Evolutionary conservation across 2,888 invertebrate genomes (phyloP).

Genomic region (Amblyteles armatorius): DNA sequence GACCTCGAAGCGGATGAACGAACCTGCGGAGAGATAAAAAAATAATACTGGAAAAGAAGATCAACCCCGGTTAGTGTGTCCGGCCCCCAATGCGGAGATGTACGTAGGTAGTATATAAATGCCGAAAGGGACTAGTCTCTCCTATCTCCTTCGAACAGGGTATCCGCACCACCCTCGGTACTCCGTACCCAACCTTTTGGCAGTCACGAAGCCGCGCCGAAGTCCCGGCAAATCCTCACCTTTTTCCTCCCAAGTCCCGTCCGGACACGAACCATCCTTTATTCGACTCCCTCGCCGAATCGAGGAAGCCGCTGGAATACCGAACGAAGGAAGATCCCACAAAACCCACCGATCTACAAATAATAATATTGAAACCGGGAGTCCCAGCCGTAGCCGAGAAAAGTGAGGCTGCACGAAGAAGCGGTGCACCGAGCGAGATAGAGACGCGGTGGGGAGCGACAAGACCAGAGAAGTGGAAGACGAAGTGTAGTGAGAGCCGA

Average conservation of each 20-base stretch:
- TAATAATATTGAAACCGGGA: constrained; percentile 27
- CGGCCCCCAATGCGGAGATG: background rate
- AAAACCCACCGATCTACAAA: constrained; percentile 19
- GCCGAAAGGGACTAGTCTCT: constrained; percentile 24
- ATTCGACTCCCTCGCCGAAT: constrained; percentile 2
- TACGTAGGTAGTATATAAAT: constrained; percentile 42
- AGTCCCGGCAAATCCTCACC: constrained; percentile 55
- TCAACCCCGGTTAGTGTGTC: constrained; percentile 33
- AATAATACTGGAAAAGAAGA: constrained; percentile 47
- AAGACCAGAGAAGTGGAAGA: constrained; percentile 15
- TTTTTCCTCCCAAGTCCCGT: constrained; percentile 44
- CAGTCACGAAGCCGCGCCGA: constrained; percentile 32
- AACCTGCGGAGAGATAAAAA: constrained; percentile 16
- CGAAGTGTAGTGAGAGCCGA: constrained; percentile 5
- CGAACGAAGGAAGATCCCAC: constrained; percentile 15
- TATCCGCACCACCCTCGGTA: constrained; percentile 30
- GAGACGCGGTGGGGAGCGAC: background rate
- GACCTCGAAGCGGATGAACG: background rate
- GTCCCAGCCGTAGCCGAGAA: background rate
- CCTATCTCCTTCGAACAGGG: constrained; percentile 57
- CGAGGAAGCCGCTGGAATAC: constrained; percentile 15
- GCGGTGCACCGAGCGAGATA: background rate
- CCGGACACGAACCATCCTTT: constrained; percentile 1
- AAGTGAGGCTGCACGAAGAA: constrained; percentile 11
- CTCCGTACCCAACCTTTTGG: constrained; percentile 36